Evolutionary conservation across 1,140 invertebrate genomes (phyloP).

Genomic region (Drosophila watanabei): DNA sequence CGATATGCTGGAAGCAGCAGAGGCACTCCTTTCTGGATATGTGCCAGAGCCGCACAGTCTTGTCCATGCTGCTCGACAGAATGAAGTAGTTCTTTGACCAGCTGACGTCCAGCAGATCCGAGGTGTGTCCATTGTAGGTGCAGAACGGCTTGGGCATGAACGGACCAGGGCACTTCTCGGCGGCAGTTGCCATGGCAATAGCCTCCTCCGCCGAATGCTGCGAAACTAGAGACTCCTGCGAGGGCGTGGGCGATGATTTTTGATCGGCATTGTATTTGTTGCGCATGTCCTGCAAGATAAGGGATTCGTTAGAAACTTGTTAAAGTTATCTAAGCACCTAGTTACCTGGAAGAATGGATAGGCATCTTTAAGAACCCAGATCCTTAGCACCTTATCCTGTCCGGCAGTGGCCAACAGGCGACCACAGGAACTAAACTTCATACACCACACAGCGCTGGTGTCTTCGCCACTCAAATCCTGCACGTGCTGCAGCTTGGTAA

Average conservation of each 20-base stretch:
- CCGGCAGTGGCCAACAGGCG: slow-evolving; percentile 97
- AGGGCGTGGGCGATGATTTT: slow-evolving; percentile 95
- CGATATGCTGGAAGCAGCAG: slow-evolving; percentile 99
- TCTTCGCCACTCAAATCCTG: slow-evolving; percentile 94
- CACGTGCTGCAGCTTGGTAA: slow-evolving; percentile 89
- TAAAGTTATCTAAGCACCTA: background rate
- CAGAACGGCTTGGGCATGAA: slow-evolving; percentile 98
- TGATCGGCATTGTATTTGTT: slow-evolving; percentile 96
- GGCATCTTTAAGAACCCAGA: slow-evolving; percentile 97
- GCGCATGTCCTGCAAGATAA: slow-evolving; percentile 92
- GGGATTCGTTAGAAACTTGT: background rate
- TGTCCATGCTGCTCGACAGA: slow-evolving; percentile 99
- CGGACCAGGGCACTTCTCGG: slow-evolving; percentile 88
- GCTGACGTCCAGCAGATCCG: slow-evolving; percentile 97
- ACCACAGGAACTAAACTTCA: slow-evolving; percentile 99
- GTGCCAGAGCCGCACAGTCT: slow-evolving; percentile 98
- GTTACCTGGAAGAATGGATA: slow-evolving; percentile 93
- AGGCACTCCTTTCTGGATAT: slow-evolving; percentile 98
- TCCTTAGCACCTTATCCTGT: slow-evolving; percentile 96
- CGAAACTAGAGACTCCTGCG: slow-evolving; percentile 94
- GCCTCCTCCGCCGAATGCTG: slow-evolving; percentile 90
- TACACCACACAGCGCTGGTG: slow-evolving; percentile 97
- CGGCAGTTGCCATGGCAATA: slow-evolving; percentile 87
- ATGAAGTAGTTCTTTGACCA: slow-evolving; percentile 99
- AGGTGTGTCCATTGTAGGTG: slow-evolving; percentile 97